Percentiles rank a stretch among this genome's conserved stretches.
Evolutionary conservation across 2,888 invertebrate species (phyloP).

Genomic region (Kryphioiulus occultus): DNA sequence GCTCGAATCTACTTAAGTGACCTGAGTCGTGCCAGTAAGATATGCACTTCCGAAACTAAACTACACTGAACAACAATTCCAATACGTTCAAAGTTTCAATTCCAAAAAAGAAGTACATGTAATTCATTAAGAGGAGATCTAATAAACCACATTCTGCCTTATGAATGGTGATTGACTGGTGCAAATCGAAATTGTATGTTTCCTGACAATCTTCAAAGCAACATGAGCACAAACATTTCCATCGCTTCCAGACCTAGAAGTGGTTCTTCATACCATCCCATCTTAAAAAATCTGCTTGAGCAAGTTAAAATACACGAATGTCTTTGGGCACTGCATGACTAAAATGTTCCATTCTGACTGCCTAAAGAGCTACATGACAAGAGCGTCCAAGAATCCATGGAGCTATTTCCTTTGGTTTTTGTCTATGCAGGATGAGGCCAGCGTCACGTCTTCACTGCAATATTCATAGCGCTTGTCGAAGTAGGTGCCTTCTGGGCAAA

Average conservation of each 20-base stretch:
- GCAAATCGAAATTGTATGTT: neutral
- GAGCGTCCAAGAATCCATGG: neutral
- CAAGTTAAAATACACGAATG: neutral
- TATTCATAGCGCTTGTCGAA: slow-evolving; percentile 39
- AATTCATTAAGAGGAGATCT: too few relatives aligned
- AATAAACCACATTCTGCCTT: too few relatives aligned
- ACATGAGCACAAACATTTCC: neutral
- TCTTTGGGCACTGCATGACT: neutral
- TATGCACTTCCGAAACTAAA: too few relatives aligned
- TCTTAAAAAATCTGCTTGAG: neutral
- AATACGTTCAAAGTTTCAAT: neutral
- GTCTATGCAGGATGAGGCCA: neutral
- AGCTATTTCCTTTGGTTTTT: neutral
- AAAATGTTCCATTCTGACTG: neutral
- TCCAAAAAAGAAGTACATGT: neutral
- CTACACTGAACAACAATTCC: too few relatives aligned
- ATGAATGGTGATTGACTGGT: neutral
- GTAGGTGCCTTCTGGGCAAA: slow-evolving; percentile 47
- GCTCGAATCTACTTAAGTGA: too few relatives aligned
- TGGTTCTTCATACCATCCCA: neutral
- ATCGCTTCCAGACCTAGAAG: too few relatives aligned
- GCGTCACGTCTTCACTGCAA: slow-evolving; percentile 39
- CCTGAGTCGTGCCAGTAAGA: too few relatives aligned
- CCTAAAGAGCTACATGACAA: neutral
- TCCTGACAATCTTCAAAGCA: neutral